These are phyloP conservation scores for Coccyzus lansbergi DNA, from an alignment of 2,797 vertebrate species.

Conservation along the genomic window DNA sequence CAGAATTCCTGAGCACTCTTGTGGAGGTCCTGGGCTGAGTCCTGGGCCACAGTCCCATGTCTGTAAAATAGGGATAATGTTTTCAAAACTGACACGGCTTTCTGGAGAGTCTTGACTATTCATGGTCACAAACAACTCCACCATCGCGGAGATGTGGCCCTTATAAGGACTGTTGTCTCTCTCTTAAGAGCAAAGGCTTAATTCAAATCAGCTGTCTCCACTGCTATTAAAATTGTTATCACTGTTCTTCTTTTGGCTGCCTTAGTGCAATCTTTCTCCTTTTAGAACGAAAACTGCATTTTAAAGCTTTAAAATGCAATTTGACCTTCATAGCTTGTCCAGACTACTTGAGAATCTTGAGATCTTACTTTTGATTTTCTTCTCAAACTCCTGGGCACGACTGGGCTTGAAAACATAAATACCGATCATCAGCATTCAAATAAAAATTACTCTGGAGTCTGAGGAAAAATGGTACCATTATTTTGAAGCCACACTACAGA, in stretches of 20 bases:
- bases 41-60: not conserved
- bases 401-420: conserved; percentile 6
- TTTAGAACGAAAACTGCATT: not conserved
- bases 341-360: not conserved
- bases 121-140: not conserved
- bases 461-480: not conserved
- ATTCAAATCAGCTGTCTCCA: conserved; percentile 2
- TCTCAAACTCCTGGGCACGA: not conserved
- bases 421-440: not conserved
- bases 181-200: not conserved
- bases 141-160: not conserved
- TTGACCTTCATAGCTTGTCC: not conserved
- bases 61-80: not conserved
- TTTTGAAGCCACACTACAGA: not conserved
- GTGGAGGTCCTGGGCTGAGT: not conserved
- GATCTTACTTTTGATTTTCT: conserved; percentile 13
- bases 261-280: not conserved
- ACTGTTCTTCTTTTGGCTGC: not conserved
- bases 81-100: not conserved
- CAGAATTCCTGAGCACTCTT: not conserved
- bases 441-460: not conserved
- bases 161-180: not conserved
- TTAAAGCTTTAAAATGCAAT: not conserved
- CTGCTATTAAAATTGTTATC: conserved; percentile 9
- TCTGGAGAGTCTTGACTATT: not conserved